These are phyloP conservation scores for Nannobrachium achirus DNA, from an alignment of 2,113 vertebrate species.

Conservation along the genomic window DNA sequence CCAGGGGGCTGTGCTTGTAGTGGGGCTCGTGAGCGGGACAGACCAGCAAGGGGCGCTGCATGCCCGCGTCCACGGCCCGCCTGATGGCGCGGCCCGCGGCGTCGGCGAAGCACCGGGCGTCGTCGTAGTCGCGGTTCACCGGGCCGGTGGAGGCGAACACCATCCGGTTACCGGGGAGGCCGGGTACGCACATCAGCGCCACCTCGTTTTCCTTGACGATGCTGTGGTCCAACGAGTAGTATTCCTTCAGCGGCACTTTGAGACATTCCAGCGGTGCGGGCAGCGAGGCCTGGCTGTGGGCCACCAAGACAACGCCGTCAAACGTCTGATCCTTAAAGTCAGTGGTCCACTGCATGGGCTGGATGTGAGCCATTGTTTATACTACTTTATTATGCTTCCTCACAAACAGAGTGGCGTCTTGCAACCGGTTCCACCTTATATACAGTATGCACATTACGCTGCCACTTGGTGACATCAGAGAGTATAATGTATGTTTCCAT, in stretches of 20 bases:
- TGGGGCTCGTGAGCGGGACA: constrained; percentile 53
- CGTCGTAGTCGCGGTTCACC: constrained; percentile 68
- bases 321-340: constrained; percentile 59
- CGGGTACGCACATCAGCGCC: constrained; percentile 42
- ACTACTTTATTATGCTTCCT: too few species aligned
- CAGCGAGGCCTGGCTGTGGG: constrained; percentile 42
- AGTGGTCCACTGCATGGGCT: constrained; percentile 53
- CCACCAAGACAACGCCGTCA: constrained; percentile 64
- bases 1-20: constrained; percentile 51
- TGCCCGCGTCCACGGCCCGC: constrained; percentile 63
- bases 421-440: too few species aligned
- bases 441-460: too few species aligned
- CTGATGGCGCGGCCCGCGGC: constrained; percentile 60
- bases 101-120: constrained; percentile 64
- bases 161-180: constrained; percentile 57
- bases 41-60: constrained; percentile 64
- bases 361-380: constrained; percentile 1
- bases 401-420: too few species aligned
- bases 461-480: too few species aligned
- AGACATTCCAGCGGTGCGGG: constrained; percentile 47
- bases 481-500: too few species aligned
- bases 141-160: constrained; percentile 68
- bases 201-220: too few species aligned
- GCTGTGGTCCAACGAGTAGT: constrained; percentile 48
- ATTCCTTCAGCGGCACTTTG: constrained; percentile 44